phyloP scores from a whole-genome alignment of 2,797 vertebrate genomes.

The Heteromormyrus szaboi region DNA sequence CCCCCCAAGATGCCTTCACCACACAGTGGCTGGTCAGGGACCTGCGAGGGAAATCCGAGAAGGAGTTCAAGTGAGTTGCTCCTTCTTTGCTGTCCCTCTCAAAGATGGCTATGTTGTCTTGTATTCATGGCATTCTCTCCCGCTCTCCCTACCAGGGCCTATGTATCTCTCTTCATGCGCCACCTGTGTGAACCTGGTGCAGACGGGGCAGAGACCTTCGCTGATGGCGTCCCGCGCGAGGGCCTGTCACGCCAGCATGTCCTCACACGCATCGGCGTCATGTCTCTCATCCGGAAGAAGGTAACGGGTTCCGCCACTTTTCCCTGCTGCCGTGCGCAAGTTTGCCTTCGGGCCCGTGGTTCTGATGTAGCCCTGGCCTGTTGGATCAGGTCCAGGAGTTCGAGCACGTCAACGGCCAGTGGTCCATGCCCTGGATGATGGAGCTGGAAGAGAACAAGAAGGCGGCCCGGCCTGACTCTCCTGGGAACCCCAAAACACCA shows the following conservation, averaged over 20 bases:
- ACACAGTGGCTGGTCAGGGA: conserved; percentile 97
- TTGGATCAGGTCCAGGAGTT: conserved; percentile 86
- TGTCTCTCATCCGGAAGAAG: conserved; percentile 98
- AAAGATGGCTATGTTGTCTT: neutral
- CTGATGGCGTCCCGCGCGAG: conserved; percentile 91
- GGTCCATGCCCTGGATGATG: conserved; percentile 97
- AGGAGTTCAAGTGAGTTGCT: conserved; percentile 87
- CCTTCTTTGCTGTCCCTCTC: neutral
- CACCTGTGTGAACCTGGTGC: conserved; percentile 95
- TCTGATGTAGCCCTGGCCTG: neutral
- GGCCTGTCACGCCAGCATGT: conserved; percentile 93
- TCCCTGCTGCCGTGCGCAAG: neutral
- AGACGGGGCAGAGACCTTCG: conserved; percentile 96
- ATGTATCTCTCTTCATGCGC: conserved; percentile 95
- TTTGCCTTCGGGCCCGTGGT: neutral
- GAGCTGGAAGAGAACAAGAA: conserved; percentile 88
- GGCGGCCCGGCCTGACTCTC: conserved; percentile 55
- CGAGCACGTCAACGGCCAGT: conserved; percentile 94
- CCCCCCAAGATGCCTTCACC: conserved; percentile 95
- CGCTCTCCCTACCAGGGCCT: conserved; percentile 65
- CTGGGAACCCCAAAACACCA: conserved; percentile 83
- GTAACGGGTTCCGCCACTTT: conserved; percentile 41
- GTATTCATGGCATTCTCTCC: neutral
- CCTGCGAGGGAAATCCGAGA: conserved; percentile 92
- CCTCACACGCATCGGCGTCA: conserved; percentile 93